Evolutionary conservation across 2,888 invertebrate genomes (phyloP).

Genomic region (Limnephilus auricula): DNA sequence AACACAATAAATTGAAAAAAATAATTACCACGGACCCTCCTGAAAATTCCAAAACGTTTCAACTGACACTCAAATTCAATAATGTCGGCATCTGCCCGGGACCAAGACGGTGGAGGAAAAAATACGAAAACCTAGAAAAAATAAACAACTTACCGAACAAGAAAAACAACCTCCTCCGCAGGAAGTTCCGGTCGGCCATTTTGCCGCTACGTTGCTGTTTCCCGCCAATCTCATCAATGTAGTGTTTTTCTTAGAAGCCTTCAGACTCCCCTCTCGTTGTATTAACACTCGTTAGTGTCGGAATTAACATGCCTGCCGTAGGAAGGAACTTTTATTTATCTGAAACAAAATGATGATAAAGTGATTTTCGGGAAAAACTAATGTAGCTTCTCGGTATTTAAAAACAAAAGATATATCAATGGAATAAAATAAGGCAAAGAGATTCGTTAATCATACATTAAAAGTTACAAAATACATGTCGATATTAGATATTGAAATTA

Average conservation of each 20-base stretch:
- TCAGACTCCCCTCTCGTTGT: neutral
- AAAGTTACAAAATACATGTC: neutral
- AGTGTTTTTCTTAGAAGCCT: slow-evolving; percentile 32
- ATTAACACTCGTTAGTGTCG: slow-evolving; percentile 15
- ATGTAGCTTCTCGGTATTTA: neutral
- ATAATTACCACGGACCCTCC: neutral
- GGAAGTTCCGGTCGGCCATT: slow-evolving; percentile 49
- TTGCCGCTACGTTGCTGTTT: slow-evolving; percentile 30
- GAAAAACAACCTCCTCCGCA: slow-evolving; percentile 39
- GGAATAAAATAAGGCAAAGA: neutral
- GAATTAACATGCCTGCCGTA: neutral
- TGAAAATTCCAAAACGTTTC: neutral
- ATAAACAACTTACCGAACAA: slow-evolving; percentile 43
- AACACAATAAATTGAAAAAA: neutral
- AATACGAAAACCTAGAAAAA: neutral
- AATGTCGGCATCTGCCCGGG: neutral
- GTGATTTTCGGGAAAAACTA: slow-evolving; percentile 4
- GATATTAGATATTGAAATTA: no score
- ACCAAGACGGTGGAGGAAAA: neutral
- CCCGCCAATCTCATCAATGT: slow-evolving; percentile 34
- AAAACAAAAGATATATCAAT: neutral
- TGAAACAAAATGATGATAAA: slow-evolving; percentile 36
- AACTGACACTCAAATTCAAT: neutral
- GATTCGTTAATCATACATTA: neutral
- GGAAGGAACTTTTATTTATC: slow-evolving; percentile 17